Evolutionary conservation across 92 coral and sea anemone species (phyloP), one percentile per base, ranked within the genome.

Genomic region (Chrysogorgia sp.): DNA sequence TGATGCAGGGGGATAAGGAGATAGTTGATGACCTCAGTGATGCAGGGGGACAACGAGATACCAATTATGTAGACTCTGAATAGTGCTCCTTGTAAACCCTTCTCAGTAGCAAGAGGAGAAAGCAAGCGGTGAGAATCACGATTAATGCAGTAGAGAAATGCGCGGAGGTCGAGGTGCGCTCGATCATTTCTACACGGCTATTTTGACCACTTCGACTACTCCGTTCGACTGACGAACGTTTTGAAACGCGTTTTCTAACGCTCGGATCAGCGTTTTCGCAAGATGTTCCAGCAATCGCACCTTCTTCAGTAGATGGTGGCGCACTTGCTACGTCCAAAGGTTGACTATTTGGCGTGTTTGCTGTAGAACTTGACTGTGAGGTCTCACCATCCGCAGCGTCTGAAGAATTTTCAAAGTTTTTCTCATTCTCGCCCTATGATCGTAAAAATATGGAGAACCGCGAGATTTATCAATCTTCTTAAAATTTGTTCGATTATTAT

Each of bases 351-450:
- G 55, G 30, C 2, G 13, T 17, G 56, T 41, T 41, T 35, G 28
- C 74, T 52, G 84, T 43, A 22, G 61, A 58, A 0, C 60, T 40
- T 1, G 87, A 32, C 41, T 40, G 74, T 19, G 81, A 2, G 14
- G 74, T n/a, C n/a, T 48, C 64, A n/a, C 70, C 10, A 28, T 28
- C 34, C 19, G 23, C 7, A 30, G 67, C 60, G 33, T 86, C 72
- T 22, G 63, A 57, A 33, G 58, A 65, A 77, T 90, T 88, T 41
- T 66, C 88, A 24, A 28, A 13, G 19, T 35, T 64, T 24, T 82
- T 85, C 53, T 86, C 93, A 25, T 85, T 90, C 58, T 90, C 93
- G 20, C 86, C 96, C 96, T 90, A 60, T 2, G n/a, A 59, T n/a
- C n/a, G n/a, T n/a, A n/a, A n/a, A n/a, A n/a, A 22, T 37, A 37